These are phyloP conservation scores for Nothocercus julius DNA, from an alignment of 2,113 vertebrate genomes.

Conservation along the genomic window DNA sequence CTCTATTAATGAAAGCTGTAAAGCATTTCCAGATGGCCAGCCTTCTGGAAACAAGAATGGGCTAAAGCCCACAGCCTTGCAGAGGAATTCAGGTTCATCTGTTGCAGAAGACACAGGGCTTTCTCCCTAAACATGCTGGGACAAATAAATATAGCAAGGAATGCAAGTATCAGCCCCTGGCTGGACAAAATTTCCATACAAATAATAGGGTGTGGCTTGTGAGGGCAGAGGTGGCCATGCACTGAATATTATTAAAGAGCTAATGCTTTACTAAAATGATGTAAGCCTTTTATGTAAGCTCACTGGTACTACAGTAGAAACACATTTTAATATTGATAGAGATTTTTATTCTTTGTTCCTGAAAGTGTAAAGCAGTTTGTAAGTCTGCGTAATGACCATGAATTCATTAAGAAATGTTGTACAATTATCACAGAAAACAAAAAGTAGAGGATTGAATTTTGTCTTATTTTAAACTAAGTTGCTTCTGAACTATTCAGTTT, in stretches of 20 bases:
- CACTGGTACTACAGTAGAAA: neutral
- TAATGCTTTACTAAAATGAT: neutral
- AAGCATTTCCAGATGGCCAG: slow-evolving; percentile 27
- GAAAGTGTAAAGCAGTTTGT: neutral
- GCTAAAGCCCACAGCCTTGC: neutral
- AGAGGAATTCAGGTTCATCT: slow-evolving; percentile 13
- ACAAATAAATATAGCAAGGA: neutral
- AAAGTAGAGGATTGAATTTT: neutral
- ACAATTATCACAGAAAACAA: neutral
- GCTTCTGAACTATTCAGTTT: neutral
- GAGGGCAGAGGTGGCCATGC: neutral
- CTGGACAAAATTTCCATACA: neutral
- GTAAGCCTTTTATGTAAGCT: neutral
- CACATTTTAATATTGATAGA: neutral
- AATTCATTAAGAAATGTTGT: neutral
- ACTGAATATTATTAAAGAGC: neutral
- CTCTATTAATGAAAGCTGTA: slow-evolving; percentile 17
- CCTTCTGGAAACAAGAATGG: neutral
- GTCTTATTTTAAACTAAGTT: neutral
- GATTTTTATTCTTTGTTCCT: neutral
- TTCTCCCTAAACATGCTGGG: neutral
- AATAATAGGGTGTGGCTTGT: neutral
- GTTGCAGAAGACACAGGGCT: neutral
- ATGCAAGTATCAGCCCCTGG: neutral
- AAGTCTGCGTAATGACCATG: neutral